Evolutionary conservation across 2,113 vertebrate species (phyloP), one percentile per base, ranked within the genome.

Genomic region (Mystacornis crossleyi): DNA sequence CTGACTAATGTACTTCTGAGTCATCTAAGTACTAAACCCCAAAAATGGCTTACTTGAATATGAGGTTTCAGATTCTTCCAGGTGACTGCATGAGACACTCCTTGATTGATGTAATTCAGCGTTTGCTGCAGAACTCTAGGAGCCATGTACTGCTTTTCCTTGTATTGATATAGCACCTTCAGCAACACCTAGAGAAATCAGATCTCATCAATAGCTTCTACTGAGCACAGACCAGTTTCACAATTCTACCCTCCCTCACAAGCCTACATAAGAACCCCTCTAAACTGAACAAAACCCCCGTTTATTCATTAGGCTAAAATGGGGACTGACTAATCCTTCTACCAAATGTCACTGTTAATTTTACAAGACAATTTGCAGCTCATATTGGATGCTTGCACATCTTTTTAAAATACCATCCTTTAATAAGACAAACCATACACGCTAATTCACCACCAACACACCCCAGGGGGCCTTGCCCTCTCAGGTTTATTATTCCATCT

Each of bases 21-120:
- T 81, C 48, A 93, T 26, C 1, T 5, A 70, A 62, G 20, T 14
- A 81, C 29, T 51, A 88, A 83, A 90, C 18, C 43, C 54, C 7
- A 0, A 75, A 81, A 95, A 83, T 38, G 13, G 45, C 83, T 98
- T 98, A 99, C 99, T 98, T 99, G 99, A 97, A 99, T 99, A 97
- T 99, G 99, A 87, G 98, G 99, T 94, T 99, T 99, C 90, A 99
- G 98, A 97, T 99, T 99, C 97, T 99, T 99, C 99, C 99, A 99
- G 54, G 99, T 99, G 84, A 99, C 95, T 33, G 99, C 99, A 48
- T 99, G 99, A 36, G 99, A 99, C 90, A 99, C 99, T 89, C 99
- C 99, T 98, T 99, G 99, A 98, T 99, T 99, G 95, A 99, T 99
- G 91, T 99, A 99, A 97, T 99, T 99, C 78, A 99, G 98, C 1